Conservation (phyloP, 2,888 invertebrate species). For the Cremastinae sp. region DNA sequence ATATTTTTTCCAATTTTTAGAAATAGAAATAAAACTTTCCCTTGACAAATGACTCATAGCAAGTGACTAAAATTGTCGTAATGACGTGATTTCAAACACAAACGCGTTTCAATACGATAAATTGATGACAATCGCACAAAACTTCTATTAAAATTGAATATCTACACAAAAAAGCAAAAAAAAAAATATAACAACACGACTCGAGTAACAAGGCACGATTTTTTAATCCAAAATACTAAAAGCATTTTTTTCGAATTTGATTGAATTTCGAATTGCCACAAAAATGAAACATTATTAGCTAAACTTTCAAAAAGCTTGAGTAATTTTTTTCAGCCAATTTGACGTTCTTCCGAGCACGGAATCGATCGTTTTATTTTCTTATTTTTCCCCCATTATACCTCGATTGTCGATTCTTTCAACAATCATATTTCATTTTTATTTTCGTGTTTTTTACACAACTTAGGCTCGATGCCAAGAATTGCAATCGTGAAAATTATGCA, state of each 20-base stretch:
- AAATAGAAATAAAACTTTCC: slow-evolving; percentile 28
- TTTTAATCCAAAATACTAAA: not conserved
- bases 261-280: not conserved
- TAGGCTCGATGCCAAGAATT: not conserved
- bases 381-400: not conserved
- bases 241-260: not conserved
- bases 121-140: slow-evolving; percentile 1
- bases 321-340: too few relatives aligned
- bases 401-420: not conserved
- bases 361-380: slow-evolving; percentile 21
- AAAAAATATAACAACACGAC: not conserved
- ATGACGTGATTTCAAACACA: slow-evolving; percentile 49
- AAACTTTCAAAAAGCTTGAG: too few relatives aligned
- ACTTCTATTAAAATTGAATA: not conserved
- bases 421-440: not conserved
- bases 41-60: slow-evolving; percentile 57
- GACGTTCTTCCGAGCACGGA: not conserved
- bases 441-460: not conserved
- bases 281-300: too few relatives aligned
- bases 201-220: not conserved
- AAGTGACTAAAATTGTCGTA: slow-evolving; percentile 52
- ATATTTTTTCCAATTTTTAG: not conserved
- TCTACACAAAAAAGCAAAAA: not conserved
- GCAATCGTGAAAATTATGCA: not conserved
- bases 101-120: slow-evolving; percentile 26